These are phyloP conservation scores for Misgurnus anguillicaudatus DNA, from an alignment of 2,113 vertebrate species.

Conservation along the genomic window DNA sequence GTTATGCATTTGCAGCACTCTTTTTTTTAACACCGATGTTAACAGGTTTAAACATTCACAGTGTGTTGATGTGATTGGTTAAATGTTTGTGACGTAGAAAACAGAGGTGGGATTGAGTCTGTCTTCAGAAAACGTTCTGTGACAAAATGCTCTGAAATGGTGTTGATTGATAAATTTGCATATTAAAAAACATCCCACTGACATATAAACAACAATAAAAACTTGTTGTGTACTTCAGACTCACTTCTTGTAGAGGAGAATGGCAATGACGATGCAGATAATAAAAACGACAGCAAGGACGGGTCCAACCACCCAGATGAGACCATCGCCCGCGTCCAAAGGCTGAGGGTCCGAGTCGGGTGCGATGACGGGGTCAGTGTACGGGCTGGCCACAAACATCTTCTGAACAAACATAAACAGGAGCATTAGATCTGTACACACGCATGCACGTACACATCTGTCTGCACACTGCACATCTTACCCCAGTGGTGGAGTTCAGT, in stretches of 20 bases:
- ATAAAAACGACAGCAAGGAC: conserved; percentile 97
- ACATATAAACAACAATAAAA: too few species aligned
- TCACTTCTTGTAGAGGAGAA: conserved; percentile 99
- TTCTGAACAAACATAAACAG: conserved; percentile 71
- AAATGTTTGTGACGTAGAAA: too few species aligned
- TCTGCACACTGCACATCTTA: conserved; percentile 61
- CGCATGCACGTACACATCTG: conserved; percentile 40
- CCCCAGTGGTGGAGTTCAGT: conserved; percentile 86
- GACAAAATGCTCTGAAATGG: too few species aligned
- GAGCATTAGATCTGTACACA: conserved; percentile 60
- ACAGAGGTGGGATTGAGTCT: too few species aligned
- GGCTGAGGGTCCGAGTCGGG: conserved; percentile 93
- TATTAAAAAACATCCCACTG: too few species aligned
- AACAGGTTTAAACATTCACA: too few species aligned
- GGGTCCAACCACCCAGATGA: conserved; percentile 97
- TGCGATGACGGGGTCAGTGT: conserved; percentile 90
- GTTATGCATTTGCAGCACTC: too few species aligned
- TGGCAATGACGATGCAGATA: conserved; percentile 98
- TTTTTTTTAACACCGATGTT: too few species aligned
- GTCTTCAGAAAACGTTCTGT: too few species aligned
- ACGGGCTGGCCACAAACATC: conserved; percentile 93
- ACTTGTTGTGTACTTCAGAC: conserved; percentile 49
- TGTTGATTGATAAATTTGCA: too few species aligned
- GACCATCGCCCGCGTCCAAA: conserved; percentile 90
- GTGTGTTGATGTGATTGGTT: too few species aligned